Evolutionary conservation across 1,140 invertebrate genomes (phyloP).

Genomic region (Tyrophagus putrescentiae): DNA sequence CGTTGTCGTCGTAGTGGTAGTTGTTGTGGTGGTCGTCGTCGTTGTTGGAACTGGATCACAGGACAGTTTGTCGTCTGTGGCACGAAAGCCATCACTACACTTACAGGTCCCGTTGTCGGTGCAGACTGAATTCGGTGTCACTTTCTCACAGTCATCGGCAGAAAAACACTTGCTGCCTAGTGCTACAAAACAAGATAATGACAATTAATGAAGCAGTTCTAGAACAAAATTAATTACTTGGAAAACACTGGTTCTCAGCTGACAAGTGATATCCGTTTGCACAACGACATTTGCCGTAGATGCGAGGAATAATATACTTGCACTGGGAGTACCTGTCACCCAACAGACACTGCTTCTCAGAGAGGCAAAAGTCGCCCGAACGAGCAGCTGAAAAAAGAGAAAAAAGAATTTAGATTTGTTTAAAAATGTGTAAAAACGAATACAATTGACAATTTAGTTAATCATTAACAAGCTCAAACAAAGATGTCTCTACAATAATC

Average conservation of each 20-base stretch:
- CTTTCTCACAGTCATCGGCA: conserved; percentile 24
- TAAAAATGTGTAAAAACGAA: background rate
- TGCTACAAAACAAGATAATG: background rate
- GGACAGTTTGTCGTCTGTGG: conserved; percentile 25
- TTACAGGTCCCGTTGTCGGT: conserved; percentile 27
- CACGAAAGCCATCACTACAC: conserved; percentile 28
- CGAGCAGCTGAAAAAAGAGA: conserved; percentile 56
- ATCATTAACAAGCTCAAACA: background rate
- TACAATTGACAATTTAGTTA: background rate
- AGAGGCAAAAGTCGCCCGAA: conserved; percentile 71
- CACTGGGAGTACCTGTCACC: conserved; percentile 66
- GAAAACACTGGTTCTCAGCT: conserved; percentile 26
- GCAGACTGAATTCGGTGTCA: conserved; percentile 26
- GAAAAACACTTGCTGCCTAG: conserved; percentile 23
- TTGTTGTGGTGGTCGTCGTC: conserved; percentile 16
- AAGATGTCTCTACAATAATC: background rate
- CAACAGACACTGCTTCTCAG: conserved; percentile 65
- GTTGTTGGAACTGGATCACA: conserved; percentile 20
- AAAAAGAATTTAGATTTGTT: too few relatives aligned
- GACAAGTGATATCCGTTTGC: conserved; percentile 27
- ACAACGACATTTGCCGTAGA: conserved; percentile 71
- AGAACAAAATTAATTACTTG: conserved; percentile 22
- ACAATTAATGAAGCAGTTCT: background rate
- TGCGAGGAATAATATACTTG: conserved; percentile 68
- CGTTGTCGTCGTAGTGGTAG: background rate